Evolutionary conservation across 2,888 invertebrate species (phyloP).

Genomic region (Brachynemurus nebulosus): DNA sequence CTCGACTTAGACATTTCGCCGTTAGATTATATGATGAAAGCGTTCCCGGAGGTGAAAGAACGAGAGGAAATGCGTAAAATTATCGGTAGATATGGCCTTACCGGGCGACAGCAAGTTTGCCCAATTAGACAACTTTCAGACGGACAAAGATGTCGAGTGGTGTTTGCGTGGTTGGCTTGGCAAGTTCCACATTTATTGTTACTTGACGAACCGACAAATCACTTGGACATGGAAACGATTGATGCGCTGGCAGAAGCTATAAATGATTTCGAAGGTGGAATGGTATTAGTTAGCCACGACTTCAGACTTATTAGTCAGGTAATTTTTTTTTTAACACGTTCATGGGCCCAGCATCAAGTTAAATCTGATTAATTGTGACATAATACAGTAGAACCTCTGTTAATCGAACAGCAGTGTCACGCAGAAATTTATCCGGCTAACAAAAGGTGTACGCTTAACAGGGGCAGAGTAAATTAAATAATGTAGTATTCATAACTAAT

Average conservation of each 20-base stretch:
- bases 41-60: conserved; percentile 94
- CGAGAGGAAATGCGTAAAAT: conserved; percentile 98
- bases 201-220: conserved; percentile 78
- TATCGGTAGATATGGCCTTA: conserved; percentile 93
- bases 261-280: conserved; percentile 94
- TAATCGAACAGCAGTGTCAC: too few relatives aligned
- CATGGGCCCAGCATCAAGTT: too few relatives aligned
- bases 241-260: conserved; percentile 96
- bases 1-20: conserved; percentile 90
- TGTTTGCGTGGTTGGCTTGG: conserved; percentile 98
- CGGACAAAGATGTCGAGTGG: conserved; percentile 95
- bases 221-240: conserved; percentile 95
- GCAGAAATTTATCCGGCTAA: too few relatives aligned
- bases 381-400: too few relatives aligned
- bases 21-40: conserved; percentile 95
- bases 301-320: conserved; percentile 98
- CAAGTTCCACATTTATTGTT: conserved; percentile 90
- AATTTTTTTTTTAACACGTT: conserved; percentile 17
- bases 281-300: conserved; percentile 99
- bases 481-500: too few relatives aligned
- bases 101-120: conserved; percentile 92
- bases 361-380: too few relatives aligned
- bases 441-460: too few relatives aligned
- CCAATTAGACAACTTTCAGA: conserved; percentile 92
- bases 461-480: too few relatives aligned